These are phyloP conservation scores for Cetonia aurata DNA, from an alignment of 2,888 invertebrate species.

Conservation along the genomic window DNA sequence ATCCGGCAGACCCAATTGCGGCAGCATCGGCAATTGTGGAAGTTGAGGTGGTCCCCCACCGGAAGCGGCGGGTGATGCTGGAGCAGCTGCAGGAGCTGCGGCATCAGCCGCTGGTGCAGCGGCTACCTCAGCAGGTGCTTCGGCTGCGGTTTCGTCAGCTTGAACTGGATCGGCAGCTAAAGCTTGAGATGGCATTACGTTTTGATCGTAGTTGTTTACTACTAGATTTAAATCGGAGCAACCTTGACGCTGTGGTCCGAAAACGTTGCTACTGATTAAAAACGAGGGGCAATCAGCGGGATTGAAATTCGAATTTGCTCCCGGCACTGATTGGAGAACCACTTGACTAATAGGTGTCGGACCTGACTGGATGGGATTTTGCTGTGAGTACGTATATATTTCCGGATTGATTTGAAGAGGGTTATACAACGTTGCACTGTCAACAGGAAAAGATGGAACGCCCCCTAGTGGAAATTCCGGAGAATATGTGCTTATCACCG, in stretches of 20 bases:
- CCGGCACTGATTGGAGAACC: conserved; percentile 39
- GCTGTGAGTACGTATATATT: conserved; percentile 41
- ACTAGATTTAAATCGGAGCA: conserved; percentile 79
- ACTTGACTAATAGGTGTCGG: conserved; percentile 41
- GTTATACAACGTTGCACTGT: background rate
- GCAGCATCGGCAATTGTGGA: conserved; percentile 53
- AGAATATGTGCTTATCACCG: conserved; percentile 61
- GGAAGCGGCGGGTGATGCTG: conserved; percentile 37
- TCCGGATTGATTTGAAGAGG: conserved; percentile 30
- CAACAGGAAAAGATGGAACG: background rate
- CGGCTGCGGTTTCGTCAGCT: conserved; percentile 50
- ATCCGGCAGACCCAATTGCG: conserved; percentile 52
- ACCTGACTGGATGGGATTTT: conserved; percentile 23
- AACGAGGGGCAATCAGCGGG: conserved; percentile 69
- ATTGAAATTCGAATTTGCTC: too few relatives aligned
- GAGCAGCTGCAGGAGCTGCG: conserved; percentile 44
- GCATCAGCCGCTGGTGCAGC: conserved; percentile 50
- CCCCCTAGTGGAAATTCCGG: conserved; percentile 54
- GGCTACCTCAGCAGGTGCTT: conserved; percentile 45
- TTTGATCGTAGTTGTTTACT: conserved; percentile 72
- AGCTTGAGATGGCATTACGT: conserved; percentile 49
- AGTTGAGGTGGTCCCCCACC: conserved; percentile 55
- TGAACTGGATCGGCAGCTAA: conserved; percentile 38
- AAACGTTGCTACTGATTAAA: conserved; percentile 62
- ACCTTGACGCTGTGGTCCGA: conserved; percentile 59